These are phyloP conservation scores for Drosophila multiciliata DNA, from an alignment of 2,888 invertebrate species.

Conservation along the genomic window DNA sequence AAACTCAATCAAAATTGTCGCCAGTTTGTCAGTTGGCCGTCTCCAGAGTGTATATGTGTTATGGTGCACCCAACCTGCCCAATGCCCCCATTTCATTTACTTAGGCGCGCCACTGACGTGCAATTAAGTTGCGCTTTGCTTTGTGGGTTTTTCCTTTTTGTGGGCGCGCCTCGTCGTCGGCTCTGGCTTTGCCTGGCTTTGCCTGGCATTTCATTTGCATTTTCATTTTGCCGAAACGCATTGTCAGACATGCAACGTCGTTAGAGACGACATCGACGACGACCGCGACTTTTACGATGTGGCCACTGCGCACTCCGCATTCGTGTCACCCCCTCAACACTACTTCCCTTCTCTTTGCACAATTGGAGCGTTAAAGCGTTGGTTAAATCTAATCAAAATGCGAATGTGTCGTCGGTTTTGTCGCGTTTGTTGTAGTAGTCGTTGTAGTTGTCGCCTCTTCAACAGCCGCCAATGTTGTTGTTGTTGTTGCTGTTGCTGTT, in stretches of 20 bases:
- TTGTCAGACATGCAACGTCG: conserved; percentile 68
- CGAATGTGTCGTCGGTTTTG: conserved; percentile 63
- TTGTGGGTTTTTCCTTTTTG: conserved; percentile 74
- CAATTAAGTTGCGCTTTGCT: conserved; percentile 73
- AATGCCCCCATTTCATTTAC: conserved; percentile 1
- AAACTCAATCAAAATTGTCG: conserved; percentile 79
- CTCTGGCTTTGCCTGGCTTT: conserved; percentile 2
- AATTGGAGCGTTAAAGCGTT: conserved; percentile 74
- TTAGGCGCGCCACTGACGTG: conserved; percentile 54
- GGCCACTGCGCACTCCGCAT: conserved; percentile 41
- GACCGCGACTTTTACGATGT: conserved; percentile 40
- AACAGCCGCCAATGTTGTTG: conserved; percentile 22
- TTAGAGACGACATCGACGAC: conserved; percentile 61
- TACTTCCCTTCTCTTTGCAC: conserved; percentile 30
- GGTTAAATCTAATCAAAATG: conserved; percentile 78
- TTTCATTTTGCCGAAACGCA: conserved; percentile 73
- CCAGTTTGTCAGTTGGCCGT: conserved; percentile 63
- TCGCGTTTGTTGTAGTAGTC: conserved; percentile 55
- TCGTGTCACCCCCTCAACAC: no score
- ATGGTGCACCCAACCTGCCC: not conserved
- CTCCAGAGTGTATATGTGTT: not conserved
- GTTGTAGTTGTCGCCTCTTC: conserved; percentile 56
- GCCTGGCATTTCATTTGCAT: conserved; percentile 34
- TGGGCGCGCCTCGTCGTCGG: conserved; percentile 66
- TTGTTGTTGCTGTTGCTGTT: conserved; percentile 4